Evolutionary conservation across 2,797 vertebrate species (phyloP).

Genomic region (Basileuterus tristriatus): DNA sequence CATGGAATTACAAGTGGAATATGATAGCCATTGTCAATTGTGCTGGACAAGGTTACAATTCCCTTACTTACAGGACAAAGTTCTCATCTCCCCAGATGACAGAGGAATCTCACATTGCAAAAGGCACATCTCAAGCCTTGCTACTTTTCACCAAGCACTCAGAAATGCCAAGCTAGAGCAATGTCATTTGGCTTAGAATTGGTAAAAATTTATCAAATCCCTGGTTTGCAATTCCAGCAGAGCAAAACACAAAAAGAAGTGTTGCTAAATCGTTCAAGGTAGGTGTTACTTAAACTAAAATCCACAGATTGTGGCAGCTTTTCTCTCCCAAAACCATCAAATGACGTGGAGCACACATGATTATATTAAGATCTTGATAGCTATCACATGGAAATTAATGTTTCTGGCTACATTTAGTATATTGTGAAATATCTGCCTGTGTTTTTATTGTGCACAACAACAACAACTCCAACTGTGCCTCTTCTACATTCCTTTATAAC

Average conservation of each 20-base stretch:
- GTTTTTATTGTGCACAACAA: conserved; percentile 37
- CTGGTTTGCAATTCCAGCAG: neutral
- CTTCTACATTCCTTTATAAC: conserved; percentile 38
- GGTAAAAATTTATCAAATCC: neutral
- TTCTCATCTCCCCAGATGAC: neutral
- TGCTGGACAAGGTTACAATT: neutral
- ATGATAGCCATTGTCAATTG: neutral
- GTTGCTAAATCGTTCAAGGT: neutral
- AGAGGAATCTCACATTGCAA: neutral
- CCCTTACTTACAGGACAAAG: neutral
- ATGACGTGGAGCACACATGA: neutral
- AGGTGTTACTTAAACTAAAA: neutral
- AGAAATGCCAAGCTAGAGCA: neutral
- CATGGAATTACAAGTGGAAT: neutral
- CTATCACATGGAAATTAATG: conserved; percentile 27
- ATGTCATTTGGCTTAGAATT: neutral
- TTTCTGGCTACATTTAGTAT: conserved; percentile 10
- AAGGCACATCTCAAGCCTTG: fast-evolving
- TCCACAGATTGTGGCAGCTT: neutral
- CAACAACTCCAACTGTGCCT: conserved; percentile 12
- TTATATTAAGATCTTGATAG: neutral
- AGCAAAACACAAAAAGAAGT: neutral
- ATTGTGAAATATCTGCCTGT: conserved; percentile 6
- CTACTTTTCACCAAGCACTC: neutral
- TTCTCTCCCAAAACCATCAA: neutral